These are phyloP conservation scores for Cherax quadricarinatus DNA, from an alignment of 1,140 invertebrate genomes.

Conservation along the genomic window DNA sequence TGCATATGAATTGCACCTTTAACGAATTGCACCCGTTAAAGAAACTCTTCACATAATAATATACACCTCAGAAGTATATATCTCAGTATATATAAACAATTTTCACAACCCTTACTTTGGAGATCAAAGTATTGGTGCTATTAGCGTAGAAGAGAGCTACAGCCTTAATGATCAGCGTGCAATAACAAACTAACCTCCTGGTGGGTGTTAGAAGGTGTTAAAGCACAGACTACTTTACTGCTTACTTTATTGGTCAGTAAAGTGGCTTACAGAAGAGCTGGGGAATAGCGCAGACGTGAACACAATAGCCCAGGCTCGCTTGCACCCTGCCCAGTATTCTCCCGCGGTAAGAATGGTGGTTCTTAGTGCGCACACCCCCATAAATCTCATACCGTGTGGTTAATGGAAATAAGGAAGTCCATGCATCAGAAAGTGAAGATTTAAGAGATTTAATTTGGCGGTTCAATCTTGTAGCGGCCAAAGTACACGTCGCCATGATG, in stretches of 20 bases:
- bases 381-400: conserved; percentile 8
- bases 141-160: too few species aligned
- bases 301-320: not conserved
- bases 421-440: conserved; percentile 19
- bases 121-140: too few species aligned
- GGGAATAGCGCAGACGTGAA: not conserved
- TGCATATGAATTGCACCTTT: too few species aligned
- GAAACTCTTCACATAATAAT: too few species aligned
- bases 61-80: too few species aligned
- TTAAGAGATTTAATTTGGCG: conserved; percentile 5
- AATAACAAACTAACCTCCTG: not conserved
- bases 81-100: too few species aligned
- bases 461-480: not conserved
- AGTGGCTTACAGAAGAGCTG: not conserved
- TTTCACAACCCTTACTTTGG: too few species aligned
- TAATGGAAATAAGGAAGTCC: conserved; percentile 15
- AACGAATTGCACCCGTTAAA: too few species aligned
- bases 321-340: not conserved
- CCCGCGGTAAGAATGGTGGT: not conserved
- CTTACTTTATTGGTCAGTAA: not conserved
- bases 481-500: not conserved
- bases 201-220: not conserved
- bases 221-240: not conserved
- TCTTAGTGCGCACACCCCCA: not conserved
- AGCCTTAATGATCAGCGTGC: too few species aligned